These are phyloP conservation scores for Murina feae DNA, from an alignment of 2,113 vertebrate genomes.

Conservation along the genomic window DNA sequence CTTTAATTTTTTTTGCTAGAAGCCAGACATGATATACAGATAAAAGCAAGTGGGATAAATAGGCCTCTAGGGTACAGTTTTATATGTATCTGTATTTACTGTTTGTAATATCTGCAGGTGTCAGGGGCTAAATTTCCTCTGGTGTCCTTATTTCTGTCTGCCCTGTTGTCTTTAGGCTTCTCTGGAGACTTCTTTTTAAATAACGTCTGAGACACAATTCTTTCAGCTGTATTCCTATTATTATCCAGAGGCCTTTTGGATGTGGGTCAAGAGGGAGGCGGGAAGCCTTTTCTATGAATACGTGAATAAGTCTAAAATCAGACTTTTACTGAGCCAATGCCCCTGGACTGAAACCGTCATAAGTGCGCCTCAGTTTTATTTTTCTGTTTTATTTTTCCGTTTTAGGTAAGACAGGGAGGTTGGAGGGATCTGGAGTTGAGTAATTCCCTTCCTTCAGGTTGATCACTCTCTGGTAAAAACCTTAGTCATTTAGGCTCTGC, in stretches of 20 bases:
- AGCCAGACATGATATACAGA: background rate
- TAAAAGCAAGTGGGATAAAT: background rate
- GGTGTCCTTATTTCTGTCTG: background rate
- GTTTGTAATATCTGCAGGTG: background rate
- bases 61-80: background rate
- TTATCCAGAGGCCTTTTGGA: background rate
- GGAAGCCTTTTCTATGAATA: background rate
- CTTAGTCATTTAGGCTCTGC: background rate
- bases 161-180: background rate
- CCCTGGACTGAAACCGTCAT: background rate
- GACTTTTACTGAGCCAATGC: background rate
- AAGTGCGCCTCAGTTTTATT: background rate
- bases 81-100: background rate
- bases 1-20: slow-evolving; percentile 9
- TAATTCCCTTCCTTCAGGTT: background rate
- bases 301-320: no score
- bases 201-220: background rate
- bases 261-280: background rate
- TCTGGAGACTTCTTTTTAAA: background rate
- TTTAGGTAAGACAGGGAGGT: background rate
- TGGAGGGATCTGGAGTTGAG: background rate
- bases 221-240: background rate
- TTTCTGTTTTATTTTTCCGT: background rate
- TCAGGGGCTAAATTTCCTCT: background rate
- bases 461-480: background rate